Evolutionary conservation across 1,140 invertebrate species (phyloP).

Genomic region (Dysdera silvatica): DNA sequence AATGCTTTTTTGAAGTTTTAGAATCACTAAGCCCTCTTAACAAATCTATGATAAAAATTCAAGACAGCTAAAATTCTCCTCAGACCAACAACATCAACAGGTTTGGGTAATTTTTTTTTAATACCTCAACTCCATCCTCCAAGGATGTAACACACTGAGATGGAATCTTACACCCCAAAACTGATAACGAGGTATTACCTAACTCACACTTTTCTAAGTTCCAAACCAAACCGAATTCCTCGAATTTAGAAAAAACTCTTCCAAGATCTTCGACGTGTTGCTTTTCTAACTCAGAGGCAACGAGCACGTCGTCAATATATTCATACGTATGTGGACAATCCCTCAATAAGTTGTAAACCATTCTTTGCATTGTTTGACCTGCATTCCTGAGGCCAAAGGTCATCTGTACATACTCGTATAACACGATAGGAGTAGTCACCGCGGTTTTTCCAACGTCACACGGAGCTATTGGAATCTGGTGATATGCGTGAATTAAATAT

Average conservation of each 20-base stretch:
- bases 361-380: conserved; percentile 29
- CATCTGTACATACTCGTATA: conserved; percentile 21
- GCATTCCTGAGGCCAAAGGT: too few species aligned
- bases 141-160: too few species aligned
- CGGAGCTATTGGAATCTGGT: conserved; percentile 16
- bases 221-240: conserved; percentile 35
- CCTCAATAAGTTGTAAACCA: conserved; percentile 5
- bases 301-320: conserved; percentile 39
- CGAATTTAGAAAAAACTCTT: conserved; percentile 39
- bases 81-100: too few species aligned
- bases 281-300: conserved; percentile 40
- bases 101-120: too few species aligned
- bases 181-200: too few species aligned
- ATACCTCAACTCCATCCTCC: too few species aligned
- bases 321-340: neutral
- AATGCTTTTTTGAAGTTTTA: too few species aligned
- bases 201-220: conserved; percentile 34
- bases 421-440: conserved; percentile 19
- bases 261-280: conserved; percentile 41
- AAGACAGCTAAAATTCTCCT: too few species aligned
- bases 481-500: conserved; percentile 13
- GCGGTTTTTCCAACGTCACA: conserved; percentile 22
- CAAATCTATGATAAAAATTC: too few species aligned
- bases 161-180: too few species aligned
- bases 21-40: too few species aligned